Evolutionary conservation across 1,140 invertebrate species (phyloP).

Genomic region (Mercenaria mercenaria): DNA sequence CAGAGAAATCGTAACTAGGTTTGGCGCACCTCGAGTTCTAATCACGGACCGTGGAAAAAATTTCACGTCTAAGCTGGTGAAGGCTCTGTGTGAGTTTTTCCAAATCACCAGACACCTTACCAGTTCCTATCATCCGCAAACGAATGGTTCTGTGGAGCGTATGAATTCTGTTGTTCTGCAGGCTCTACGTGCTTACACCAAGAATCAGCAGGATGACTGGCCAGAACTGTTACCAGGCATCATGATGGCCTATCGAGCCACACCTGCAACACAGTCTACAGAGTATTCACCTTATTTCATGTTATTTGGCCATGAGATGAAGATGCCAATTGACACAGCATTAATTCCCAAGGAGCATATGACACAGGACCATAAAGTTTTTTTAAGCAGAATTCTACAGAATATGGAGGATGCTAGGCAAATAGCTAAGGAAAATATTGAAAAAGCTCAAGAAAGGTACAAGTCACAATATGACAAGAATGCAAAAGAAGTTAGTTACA

Average conservation of each 20-base stretch:
- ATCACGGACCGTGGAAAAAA: neutral
- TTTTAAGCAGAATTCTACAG: neutral
- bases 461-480: slow-evolving; percentile 59
- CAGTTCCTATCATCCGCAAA: slow-evolving; percentile 61
- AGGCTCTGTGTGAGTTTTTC: slow-evolving; percentile 35
- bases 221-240: slow-evolving; percentile 14
- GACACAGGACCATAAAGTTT: neutral
- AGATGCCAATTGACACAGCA: slow-evolving; percentile 40
- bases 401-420: slow-evolving; percentile 37
- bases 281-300: slow-evolving; percentile 8
- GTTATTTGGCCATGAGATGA: slow-evolving; percentile 66
- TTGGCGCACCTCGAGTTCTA: neutral
- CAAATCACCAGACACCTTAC: slow-evolving; percentile 10
- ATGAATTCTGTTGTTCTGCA: slow-evolving; percentile 32
- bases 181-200: slow-evolving; percentile 47
- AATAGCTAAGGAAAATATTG: slow-evolving; percentile 56
- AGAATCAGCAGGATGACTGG: slow-evolving; percentile 60
- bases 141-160: slow-evolving; percentile 18
- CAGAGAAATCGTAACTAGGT: neutral
- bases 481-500: slow-evolving; percentile 38
- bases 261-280: neutral
- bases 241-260: slow-evolving; percentile 53
- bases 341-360: slow-evolving; percentile 2
- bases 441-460: slow-evolving; percentile 46
- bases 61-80: slow-evolving; percentile 4